Evolutionary conservation across 2,113 vertebrate genomes (phyloP).

Genomic region (Galeopterus variegatus): DNA sequence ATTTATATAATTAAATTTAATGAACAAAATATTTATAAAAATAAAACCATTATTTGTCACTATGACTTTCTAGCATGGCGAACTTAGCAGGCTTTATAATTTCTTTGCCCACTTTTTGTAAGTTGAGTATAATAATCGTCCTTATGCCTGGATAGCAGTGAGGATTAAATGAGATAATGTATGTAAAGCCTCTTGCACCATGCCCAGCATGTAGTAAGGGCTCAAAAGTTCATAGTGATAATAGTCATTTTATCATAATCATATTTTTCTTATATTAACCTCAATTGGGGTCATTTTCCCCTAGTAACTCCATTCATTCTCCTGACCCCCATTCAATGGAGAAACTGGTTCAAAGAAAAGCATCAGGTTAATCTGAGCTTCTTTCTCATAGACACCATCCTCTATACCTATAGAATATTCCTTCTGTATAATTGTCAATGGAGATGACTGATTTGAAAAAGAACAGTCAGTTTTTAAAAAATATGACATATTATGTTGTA

Average conservation of each 20-base stretch:
- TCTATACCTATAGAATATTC: rapidly evolving
- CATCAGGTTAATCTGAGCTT: not conserved
- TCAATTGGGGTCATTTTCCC: not conserved
- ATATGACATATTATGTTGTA: not conserved
- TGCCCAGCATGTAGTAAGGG: not conserved
- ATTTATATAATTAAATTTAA: not conserved
- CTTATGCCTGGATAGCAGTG: not conserved
- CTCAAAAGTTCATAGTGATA: not conserved
- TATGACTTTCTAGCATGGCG: not conserved
- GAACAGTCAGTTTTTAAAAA: not conserved
- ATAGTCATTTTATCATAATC: not conserved
- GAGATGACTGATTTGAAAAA: not conserved
- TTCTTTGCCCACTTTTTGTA: not conserved
- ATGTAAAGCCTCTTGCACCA: not conserved
- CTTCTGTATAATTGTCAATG: too few relatives aligned
- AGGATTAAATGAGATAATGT: not conserved
- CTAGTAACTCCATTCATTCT: not conserved
- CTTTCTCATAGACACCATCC: not conserved
- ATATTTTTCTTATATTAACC: not conserved
- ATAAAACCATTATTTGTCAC: not conserved
- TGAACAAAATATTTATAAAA: not conserved
- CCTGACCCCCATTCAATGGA: not conserved
- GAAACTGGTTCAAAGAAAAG: not conserved
- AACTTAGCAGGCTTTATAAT: not conserved
- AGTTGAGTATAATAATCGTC: not conserved